A percentile compares a stretch with the other conserved stretches of the same genome.
phyloP scores from a whole-genome alignment of 2,113 vertebrate genomes.

The Crypturellus undulatus region DNA sequence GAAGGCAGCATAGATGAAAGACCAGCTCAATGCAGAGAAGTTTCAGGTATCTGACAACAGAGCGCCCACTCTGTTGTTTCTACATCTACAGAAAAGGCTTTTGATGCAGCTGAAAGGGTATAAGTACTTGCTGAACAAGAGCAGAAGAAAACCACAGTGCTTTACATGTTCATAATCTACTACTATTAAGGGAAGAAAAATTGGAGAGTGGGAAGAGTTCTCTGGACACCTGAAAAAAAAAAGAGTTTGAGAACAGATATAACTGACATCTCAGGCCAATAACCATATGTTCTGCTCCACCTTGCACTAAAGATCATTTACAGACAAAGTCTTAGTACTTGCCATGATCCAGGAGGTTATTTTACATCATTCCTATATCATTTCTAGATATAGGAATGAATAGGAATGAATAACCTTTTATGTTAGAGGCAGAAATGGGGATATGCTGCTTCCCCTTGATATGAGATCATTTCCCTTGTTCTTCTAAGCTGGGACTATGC shows the following conservation, averaged over 20 bases:
- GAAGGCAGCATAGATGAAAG: background rate
- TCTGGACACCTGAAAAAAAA: background rate
- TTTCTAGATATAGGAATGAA: background rate
- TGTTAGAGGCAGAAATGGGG: background rate
- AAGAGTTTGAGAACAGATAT: background rate
- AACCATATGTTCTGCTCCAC: background rate
- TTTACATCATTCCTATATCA: background rate
- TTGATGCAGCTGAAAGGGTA: background rate
- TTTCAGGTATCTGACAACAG: background rate
- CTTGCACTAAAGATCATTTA: background rate
- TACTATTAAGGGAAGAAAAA: background rate
- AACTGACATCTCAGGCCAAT: background rate
- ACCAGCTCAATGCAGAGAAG: background rate
- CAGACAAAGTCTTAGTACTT: background rate
- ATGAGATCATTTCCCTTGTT: background rate
- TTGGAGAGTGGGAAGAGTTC: background rate
- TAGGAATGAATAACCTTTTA: background rate
- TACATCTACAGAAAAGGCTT: background rate
- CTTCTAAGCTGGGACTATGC: background rate
- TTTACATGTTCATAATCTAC: background rate
- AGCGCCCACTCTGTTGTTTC: background rate
- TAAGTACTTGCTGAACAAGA: background rate
- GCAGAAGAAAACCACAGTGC: background rate
- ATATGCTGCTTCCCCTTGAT: background rate
- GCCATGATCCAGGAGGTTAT: background rate